Evolutionary conservation across 2,797 vertebrate genomes (phyloP).

Genomic region (Anabacerthia variegaticeps): DNA sequence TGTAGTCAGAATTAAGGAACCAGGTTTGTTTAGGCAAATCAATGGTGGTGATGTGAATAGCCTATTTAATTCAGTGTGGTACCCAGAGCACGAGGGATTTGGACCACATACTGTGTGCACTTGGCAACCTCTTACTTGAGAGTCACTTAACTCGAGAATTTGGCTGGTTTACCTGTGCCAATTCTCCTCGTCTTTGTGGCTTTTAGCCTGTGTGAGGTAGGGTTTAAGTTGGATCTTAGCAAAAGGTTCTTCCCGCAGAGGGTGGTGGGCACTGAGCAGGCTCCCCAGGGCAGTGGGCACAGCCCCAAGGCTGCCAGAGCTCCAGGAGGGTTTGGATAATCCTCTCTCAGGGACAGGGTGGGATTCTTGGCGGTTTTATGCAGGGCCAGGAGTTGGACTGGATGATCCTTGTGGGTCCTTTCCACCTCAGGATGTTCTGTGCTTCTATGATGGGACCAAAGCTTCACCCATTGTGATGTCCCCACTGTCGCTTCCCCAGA

Average conservation of each 20-base stretch:
- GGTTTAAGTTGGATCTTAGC: accelerated
- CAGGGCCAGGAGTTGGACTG: background rate
- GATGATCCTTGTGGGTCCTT: too few species aligned
- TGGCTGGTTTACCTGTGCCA: background rate
- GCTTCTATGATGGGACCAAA: background rate
- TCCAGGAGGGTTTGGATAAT: background rate
- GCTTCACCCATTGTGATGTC: background rate
- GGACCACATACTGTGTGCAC: background rate
- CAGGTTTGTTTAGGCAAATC: background rate
- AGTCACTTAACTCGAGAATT: background rate
- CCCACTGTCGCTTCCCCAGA: background rate
- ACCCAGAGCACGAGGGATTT: background rate
- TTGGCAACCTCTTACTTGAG: background rate
- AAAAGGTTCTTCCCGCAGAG: background rate
- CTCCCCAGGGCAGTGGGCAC: background rate
- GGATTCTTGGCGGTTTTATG: background rate
- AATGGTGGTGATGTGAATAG: background rate
- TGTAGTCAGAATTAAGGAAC: background rate
- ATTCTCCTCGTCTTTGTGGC: background rate
- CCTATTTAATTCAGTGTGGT: accelerated
- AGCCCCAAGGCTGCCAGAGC: background rate
- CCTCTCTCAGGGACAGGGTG: background rate
- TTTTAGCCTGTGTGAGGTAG: background rate
- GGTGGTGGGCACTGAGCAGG: background rate
- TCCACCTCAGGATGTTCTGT: background rate